Base-by-base conservation (phyloP, 2,888 invertebrate species). In the Nineta flava region DNA sequence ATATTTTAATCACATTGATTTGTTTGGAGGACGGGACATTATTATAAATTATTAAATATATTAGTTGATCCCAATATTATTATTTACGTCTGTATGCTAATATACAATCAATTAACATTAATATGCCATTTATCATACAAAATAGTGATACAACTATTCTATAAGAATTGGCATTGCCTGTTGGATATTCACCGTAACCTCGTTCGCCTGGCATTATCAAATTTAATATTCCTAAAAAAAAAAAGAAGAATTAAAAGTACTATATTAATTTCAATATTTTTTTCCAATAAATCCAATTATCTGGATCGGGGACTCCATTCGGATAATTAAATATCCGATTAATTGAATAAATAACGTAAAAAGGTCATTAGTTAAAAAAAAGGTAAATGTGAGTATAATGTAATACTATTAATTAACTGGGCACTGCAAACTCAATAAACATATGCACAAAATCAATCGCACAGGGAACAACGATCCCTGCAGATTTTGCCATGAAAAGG, bases 121-220 rank as follows among this genome's bases (percentile, higher is more conserved):
- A 9, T 41, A 48, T 2, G 10, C 48, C 48, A 41, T 48, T 48
- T 12, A 48, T 21, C 40, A 48, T 48, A 41, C 48, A 48, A 15
- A 41, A 40, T 2, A 48, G 19, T n/a, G 48, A 32, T 15, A 48
- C 48, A 19, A 42, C 26, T 31, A 41, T 40, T 26, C 41, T 40
- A 26, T 48, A 48, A 16, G 35, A 35, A 15, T 48, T 48, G 26
- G 34, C 34, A 48, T 48, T 48, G 3, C 48, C 48, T 21, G 19
- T 19, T 16, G 48, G 48, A 48, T 48, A 48, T 13, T 34, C 48
- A 21, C 41, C 48, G 13, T 26, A 5, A 13, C n/a, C 41, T 26
- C 48, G 34, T 48, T 34, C 26, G 10, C 48, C 48, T 15, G 48
- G 48, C 12, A 41, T n/a, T 3, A 48, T 48, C 9, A 48, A 13